Evolutionary conservation across 2,888 invertebrate genomes (phyloP).

Genomic region (Ornithoptera alexandrae): DNA sequence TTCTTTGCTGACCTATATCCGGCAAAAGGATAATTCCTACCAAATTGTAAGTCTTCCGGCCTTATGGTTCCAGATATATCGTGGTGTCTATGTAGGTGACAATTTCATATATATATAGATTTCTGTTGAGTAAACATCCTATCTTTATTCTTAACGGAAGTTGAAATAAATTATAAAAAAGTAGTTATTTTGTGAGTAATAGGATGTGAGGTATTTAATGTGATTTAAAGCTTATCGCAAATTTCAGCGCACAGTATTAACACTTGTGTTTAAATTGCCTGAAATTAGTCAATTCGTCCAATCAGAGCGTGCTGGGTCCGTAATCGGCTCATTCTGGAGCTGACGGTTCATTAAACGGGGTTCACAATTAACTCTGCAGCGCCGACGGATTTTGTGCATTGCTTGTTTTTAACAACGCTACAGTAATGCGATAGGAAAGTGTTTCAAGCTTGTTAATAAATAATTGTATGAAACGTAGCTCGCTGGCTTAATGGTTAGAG

Average conservation of each 20-base stretch:
- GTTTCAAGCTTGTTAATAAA: neutral
- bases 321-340: constrained; percentile 7
- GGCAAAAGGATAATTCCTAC: too few relatives aligned
- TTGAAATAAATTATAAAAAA: neutral
- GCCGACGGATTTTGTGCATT: neutral
- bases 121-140: too few relatives aligned
- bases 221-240: neutral
- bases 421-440: neutral
- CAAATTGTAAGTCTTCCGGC: too few relatives aligned
- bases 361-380: constrained; percentile 4
- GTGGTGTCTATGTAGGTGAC: too few relatives aligned
- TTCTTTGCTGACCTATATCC: too few relatives aligned
- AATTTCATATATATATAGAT: too few relatives aligned
- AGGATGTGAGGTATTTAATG: neutral
- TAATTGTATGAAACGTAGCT: too few relatives aligned
- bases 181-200: neutral
- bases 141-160: neutral
- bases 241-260: neutral
- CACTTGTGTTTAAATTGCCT: constrained; percentile 3
- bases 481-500: too few relatives aligned
- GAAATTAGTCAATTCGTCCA: constrained; percentile 9
- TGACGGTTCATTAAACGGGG: constrained; percentile 9
- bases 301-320: neutral
- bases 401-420: constrained; percentile 2
- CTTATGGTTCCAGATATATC: too few relatives aligned